phyloP scores from a whole-genome alignment of 2,113 vertebrate species.

The Poeciliopsis prolifica region DNA sequence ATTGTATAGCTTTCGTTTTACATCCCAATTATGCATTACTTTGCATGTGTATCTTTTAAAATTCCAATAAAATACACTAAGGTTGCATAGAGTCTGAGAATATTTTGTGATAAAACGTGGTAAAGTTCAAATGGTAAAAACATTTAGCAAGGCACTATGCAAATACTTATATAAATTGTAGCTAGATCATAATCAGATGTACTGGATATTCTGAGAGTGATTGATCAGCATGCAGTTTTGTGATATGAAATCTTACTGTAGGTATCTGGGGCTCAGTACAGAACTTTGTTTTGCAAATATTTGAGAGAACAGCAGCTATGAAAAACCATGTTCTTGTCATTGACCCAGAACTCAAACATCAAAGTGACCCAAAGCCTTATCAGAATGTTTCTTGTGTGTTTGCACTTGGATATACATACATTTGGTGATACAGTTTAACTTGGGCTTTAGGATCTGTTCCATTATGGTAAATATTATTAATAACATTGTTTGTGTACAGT shows the following conservation, averaged over 20 bases:
- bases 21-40: too few relatives aligned
- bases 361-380: constrained; percentile 54
- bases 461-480: not conserved
- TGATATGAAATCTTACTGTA: not conserved
- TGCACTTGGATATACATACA: not conserved
- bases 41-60: too few relatives aligned
- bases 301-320: constrained; percentile 45
- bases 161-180: too few relatives aligned
- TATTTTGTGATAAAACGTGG: too few relatives aligned
- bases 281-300: constrained; percentile 23
- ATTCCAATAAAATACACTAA: too few relatives aligned
- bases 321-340: constrained; percentile 65
- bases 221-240: not conserved
- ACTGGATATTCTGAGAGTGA: too few relatives aligned
- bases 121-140: too few relatives aligned
- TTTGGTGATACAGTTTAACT: not conserved
- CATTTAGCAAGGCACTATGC: too few relatives aligned
- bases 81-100: too few relatives aligned
- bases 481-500: too few relatives aligned
- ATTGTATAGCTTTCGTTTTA: too few relatives aligned
- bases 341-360: constrained; percentile 54
- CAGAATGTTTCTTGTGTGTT: constrained; percentile 27
- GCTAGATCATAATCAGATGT: too few relatives aligned
- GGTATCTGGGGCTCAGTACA: constrained; percentile 15
- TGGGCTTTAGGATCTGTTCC: not conserved